Evolutionary conservation across 2,797 vertebrate genomes (phyloP).

Genomic region (Sebastes hubbsi): DNA sequence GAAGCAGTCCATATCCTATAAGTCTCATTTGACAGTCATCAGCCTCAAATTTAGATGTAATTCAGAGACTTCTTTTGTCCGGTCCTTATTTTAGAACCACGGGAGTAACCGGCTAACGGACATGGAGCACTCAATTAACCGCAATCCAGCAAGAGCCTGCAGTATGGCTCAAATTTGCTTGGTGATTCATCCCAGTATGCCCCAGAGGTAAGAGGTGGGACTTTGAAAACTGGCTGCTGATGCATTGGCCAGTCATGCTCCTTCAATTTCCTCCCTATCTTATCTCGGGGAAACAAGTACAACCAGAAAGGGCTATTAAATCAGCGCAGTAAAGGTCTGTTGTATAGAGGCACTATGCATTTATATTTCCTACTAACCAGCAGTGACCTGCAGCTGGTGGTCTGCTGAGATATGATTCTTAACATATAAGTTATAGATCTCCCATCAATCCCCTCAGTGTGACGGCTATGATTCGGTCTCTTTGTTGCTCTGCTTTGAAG

Average conservation of each 20-base stretch:
- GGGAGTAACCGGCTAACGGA: conserved; percentile 31
- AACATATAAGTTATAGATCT: background rate
- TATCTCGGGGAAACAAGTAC: conserved; percentile 48
- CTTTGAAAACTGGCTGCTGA: conserved; percentile 49
- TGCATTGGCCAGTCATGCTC: conserved; percentile 50
- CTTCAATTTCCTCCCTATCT: conserved; percentile 53
- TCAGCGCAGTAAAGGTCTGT: conserved; percentile 41
- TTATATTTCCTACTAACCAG: conserved; percentile 1
- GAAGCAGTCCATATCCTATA: background rate
- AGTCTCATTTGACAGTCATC: background rate
- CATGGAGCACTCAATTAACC: conserved; percentile 48
- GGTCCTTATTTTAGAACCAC: conserved; percentile 31
- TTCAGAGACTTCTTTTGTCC: conserved; percentile 13
- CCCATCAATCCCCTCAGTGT: conserved; percentile 5
- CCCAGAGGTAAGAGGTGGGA: conserved; percentile 54
- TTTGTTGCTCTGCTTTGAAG: conserved; percentile 18
- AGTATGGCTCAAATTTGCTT: conserved; percentile 55
- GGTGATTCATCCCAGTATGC: conserved; percentile 66
- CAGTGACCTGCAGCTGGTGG: conserved; percentile 30
- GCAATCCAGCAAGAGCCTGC: conserved; percentile 48
- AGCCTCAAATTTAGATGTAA: conserved; percentile 13
- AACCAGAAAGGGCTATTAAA: conserved; percentile 53
- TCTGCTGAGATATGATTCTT: conserved; percentile 17
- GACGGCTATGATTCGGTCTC: conserved; percentile 5
- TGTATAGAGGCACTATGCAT: conserved; percentile 11